These are phyloP conservation scores for Diaphora mendica DNA, from an alignment of 2,888 invertebrate genomes.

Conservation along the genomic window DNA sequence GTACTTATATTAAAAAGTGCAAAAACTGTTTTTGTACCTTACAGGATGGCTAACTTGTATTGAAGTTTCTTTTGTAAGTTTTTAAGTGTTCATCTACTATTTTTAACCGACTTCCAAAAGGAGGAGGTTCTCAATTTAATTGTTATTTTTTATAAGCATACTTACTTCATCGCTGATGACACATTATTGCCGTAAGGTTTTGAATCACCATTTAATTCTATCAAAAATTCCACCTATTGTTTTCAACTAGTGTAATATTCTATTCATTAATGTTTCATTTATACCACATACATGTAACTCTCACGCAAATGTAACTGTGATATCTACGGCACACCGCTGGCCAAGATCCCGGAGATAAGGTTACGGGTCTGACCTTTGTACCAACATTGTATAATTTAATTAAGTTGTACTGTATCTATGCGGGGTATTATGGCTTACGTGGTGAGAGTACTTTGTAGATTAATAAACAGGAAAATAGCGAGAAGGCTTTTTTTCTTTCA, in stretches of 20 bases:
- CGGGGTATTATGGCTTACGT: background rate
- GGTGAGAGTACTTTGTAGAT: background rate
- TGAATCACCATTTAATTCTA: background rate
- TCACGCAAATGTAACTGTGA: background rate
- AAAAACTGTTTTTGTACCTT: too few relatives aligned
- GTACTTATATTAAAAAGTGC: too few relatives aligned
- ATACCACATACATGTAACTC: background rate
- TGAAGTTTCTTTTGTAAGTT: background rate
- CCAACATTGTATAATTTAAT: background rate
- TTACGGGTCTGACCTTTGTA: background rate
- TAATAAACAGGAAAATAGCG: background rate
- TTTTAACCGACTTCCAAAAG: too few relatives aligned
- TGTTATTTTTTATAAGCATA: too few relatives aligned
- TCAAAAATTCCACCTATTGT: background rate
- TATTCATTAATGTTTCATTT: background rate
- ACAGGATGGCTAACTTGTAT: background rate
- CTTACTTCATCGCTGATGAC: background rate
- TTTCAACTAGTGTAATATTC: background rate
- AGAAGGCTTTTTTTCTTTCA: background rate
- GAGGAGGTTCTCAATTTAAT: too few relatives aligned
- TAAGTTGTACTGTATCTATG: constrained; percentile 1
- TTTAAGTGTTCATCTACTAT: background rate
- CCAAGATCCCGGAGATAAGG: background rate
- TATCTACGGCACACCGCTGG: background rate
- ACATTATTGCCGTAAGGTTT: background rate